Conservation (phyloP, 2,888 invertebrate species). For the Conus canariensis region DNA sequence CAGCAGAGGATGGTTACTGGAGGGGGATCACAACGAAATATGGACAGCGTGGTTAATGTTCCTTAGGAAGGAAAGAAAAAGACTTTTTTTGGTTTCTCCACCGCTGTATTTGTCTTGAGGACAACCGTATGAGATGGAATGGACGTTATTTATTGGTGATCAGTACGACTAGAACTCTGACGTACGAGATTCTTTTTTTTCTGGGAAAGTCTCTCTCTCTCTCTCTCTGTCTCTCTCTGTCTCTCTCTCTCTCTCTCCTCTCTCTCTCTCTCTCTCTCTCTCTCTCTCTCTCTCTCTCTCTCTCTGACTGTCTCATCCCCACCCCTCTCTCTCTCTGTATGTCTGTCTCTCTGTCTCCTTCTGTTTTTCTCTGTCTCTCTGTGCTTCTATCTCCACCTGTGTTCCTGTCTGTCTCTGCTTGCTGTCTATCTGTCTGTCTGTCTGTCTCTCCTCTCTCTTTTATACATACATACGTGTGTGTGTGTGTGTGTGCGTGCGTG, state of each 20-base stretch:
- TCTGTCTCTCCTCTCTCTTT: background rate
- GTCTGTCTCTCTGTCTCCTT: background rate
- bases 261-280: background rate
- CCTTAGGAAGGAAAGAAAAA: too few species aligned
- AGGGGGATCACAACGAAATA: too few species aligned
- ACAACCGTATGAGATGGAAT: too few species aligned
- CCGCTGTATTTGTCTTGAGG: too few species aligned
- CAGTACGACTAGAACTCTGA: too few species aligned
- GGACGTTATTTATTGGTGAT: too few species aligned
- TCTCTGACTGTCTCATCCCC: background rate
- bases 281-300: background rate
- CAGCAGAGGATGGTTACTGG: background rate
- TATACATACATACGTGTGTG: background rate
- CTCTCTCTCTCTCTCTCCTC: background rate
- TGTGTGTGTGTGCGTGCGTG: background rate
- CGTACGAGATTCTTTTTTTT: too few species aligned
- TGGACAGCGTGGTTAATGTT: too few species aligned
- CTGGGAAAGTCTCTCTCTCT: too few species aligned
- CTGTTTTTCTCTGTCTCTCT: background rate
- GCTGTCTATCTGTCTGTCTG: background rate
- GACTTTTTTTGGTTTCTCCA: too few species aligned
- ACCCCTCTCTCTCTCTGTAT: background rate
- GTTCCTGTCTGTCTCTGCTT: background rate
- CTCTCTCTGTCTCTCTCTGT: too few species aligned
- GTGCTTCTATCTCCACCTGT: background rate